phyloP scores from a whole-genome alignment of 2,113 vertebrate species.

The Psephotus haematonotus region DNA sequence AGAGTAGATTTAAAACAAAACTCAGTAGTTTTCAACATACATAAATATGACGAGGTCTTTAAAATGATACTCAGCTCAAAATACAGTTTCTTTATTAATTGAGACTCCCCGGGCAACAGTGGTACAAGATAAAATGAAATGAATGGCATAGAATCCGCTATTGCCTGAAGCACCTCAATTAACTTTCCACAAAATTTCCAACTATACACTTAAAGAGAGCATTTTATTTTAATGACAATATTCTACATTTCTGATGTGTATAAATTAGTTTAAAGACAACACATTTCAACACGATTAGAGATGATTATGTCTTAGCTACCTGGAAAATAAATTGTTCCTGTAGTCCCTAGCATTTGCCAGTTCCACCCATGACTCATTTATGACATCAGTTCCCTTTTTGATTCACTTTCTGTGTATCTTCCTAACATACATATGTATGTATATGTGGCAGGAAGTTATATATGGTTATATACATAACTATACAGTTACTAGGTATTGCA shows the following conservation, averaged over 20 bases:
- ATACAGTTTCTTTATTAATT: constrained; percentile 62
- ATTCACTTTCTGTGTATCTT: background rate
- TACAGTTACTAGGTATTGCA: background rate
- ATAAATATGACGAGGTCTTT: constrained; percentile 19
- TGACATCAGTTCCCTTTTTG: background rate
- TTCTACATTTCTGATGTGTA: constrained; percentile 45
- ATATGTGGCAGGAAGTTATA: background rate
- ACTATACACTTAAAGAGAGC: constrained; percentile 50
- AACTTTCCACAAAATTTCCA: constrained; percentile 64
- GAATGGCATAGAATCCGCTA: constrained; percentile 30
- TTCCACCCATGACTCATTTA: background rate
- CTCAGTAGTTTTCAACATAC: background rate
- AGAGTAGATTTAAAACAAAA: background rate
- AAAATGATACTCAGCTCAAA: constrained; percentile 41
- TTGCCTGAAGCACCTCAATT: constrained; percentile 68
- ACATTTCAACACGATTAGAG: constrained; percentile 37
- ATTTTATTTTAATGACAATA: constrained; percentile 67
- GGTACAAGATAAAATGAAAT: constrained; percentile 62
- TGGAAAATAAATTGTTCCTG: constrained; percentile 2
- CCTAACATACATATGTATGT: background rate
- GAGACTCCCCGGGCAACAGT: constrained; percentile 48
- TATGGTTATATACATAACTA: background rate
- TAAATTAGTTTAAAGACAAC: constrained; percentile 58
- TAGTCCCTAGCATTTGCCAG: background rate
- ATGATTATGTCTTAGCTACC: background rate